Conservation (phyloP, 2,888 invertebrate genomes). For the Drosophila melanosoma region DNA sequence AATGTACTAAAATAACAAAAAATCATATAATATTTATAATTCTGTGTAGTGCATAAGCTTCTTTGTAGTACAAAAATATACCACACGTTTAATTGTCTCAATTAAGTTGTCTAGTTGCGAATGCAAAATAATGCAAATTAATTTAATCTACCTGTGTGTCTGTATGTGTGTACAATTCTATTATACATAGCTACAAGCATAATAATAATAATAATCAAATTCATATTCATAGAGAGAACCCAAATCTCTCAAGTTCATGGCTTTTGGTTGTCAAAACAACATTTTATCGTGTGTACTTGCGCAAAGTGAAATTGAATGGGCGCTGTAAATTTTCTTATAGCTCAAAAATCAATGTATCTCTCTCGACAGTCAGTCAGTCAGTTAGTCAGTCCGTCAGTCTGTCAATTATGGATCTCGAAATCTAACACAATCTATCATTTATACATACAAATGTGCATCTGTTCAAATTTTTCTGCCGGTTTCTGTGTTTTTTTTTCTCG, state of each 20-base stretch:
- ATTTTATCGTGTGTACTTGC: slow-evolving; percentile 42
- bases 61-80: slow-evolving; percentile 7
- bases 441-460: background rate
- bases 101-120: slow-evolving; percentile 16
- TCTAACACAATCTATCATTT: background rate
- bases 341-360: slow-evolving; percentile 20
- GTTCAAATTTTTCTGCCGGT: background rate
- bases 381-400: no score
- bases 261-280: slow-evolving; percentile 69
- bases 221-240: slow-evolving; percentile 37
- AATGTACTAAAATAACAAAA: slow-evolving; percentile 49
- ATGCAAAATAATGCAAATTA: slow-evolving; percentile 21
- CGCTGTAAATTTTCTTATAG: slow-evolving; percentile 43
- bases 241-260: slow-evolving; percentile 69
- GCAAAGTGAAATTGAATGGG: slow-evolving; percentile 54
- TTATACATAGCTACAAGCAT: slow-evolving; percentile 1
- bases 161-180: background rate
- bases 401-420: slow-evolving; percentile 3
- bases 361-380: background rate
- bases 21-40: slow-evolving; percentile 10
- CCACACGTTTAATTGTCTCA: slow-evolving; percentile 11
- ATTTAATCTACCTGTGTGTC: slow-evolving; percentile 5
- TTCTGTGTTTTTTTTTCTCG: background rate
- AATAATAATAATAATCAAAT: slow-evolving; percentile 49
- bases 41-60: slow-evolving; percentile 26